Percentiles rank a stretch among this genome's conserved stretches.
Evolutionary conservation across 2,113 vertebrate species (phyloP).

Genomic region (Nothocercus julius): DNA sequence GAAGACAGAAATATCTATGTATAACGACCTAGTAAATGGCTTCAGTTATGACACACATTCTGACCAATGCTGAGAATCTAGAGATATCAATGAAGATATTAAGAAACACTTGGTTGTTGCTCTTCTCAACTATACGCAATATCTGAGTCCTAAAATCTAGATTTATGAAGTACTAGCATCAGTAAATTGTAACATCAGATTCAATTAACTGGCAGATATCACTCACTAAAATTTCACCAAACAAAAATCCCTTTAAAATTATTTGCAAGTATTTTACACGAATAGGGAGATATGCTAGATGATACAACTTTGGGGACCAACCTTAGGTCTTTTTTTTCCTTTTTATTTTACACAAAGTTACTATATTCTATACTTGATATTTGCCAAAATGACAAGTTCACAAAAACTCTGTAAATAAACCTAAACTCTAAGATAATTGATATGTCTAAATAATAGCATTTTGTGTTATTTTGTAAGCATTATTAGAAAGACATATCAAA

Average conservation of each 20-base stretch:
- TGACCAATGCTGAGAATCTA: neutral
- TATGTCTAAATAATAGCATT: neutral
- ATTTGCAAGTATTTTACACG: neutral
- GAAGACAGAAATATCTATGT: neutral
- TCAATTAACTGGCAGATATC: neutral
- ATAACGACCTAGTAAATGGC: neutral
- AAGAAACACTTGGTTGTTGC: neutral
- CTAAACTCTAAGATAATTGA: neutral
- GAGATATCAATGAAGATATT: neutral
- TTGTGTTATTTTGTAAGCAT: neutral
- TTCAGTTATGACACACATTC: neutral
- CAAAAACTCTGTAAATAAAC: neutral
- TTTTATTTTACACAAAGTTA: neutral
- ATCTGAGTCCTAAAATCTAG: neutral
- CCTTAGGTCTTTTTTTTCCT: neutral
- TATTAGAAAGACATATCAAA: neutral
- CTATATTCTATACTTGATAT: neutral
- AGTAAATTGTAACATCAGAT: neutral
- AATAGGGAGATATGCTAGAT: neutral
- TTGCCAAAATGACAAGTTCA: neutral
- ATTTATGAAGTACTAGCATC: neutral
- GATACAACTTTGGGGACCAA: neutral
- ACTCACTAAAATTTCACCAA: neutral
- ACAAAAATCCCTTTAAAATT: neutral
- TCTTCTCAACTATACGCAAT: neutral